Evolutionary conservation across 2,888 invertebrate species (phyloP).

Genomic region (Rosalia funebris): DNA sequence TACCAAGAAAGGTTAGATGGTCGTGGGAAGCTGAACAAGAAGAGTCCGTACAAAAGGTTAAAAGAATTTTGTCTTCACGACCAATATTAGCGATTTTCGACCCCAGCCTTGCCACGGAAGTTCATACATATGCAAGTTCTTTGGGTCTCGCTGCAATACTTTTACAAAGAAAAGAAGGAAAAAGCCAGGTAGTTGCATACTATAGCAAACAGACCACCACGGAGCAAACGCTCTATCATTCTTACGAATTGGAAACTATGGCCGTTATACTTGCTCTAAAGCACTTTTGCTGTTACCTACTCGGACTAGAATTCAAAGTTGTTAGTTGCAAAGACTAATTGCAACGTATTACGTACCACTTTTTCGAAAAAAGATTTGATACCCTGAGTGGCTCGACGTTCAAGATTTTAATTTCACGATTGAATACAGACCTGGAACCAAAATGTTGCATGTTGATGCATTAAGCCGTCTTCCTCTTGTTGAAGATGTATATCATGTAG

Average conservation of each 20-base stretch:
- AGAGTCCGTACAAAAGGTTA: not conserved
- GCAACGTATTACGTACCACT: conserved; percentile 38
- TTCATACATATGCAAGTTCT: conserved; percentile 40
- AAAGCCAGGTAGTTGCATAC: conserved; percentile 33
- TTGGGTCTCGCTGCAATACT: conserved; percentile 34
- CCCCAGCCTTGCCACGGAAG: conserved; percentile 11
- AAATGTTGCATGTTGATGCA: conserved; percentile 31
- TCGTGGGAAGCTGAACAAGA: not conserved
- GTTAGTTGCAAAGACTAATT: conserved; percentile 48
- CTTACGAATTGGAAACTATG: conserved; percentile 42
- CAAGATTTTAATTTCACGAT: conserved; percentile 40
- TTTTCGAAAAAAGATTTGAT: conserved; percentile 37
- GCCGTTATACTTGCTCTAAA: conserved; percentile 41
- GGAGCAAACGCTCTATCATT: conserved; percentile 39
- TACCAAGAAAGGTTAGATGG: not conserved
- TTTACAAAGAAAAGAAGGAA: conserved; percentile 29
- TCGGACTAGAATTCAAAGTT: conserved; percentile 41
- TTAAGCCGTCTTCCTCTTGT: conserved; percentile 30
- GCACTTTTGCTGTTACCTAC: conserved; percentile 41
- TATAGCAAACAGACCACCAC: conserved; percentile 39
- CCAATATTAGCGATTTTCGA: conserved; percentile 11
- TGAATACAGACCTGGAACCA: conserved; percentile 30
- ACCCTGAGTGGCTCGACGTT: conserved; percentile 37
- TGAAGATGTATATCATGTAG: conserved; percentile 28
- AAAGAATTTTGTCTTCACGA: not conserved